A percentile compares a stretch with the other conserved stretches of the same genome.
phyloP scores from a whole-genome alignment of 2,888 invertebrate genomes.

The Ferdinandea cuprea region DNA sequence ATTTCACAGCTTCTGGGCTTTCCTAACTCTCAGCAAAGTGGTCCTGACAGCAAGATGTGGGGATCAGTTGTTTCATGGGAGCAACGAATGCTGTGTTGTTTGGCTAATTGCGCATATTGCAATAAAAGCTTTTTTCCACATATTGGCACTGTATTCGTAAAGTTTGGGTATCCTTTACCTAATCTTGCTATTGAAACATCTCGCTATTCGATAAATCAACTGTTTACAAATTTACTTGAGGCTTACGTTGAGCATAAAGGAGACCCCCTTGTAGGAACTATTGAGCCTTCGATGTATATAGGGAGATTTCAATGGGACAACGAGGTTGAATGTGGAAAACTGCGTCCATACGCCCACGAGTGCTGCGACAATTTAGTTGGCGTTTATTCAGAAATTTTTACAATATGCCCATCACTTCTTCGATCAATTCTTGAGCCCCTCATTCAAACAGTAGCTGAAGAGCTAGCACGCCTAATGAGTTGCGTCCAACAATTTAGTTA shows the following conservation, averaged over 20 bases:
- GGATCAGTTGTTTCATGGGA: conserved; percentile 86
- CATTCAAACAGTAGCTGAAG: conserved; percentile 96
- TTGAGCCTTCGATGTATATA: conserved; percentile 97
- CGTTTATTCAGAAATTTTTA: conserved; percentile 83
- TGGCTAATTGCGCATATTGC: conserved; percentile 95
- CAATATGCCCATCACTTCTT: conserved; percentile 90
- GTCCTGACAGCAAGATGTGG: conserved; percentile 77
- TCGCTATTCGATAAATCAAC: conserved; percentile 85
- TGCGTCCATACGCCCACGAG: conserved; percentile 94
- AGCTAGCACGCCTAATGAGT: conserved; percentile 93
- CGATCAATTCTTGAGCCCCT: conserved; percentile 89
- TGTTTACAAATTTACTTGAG: conserved; percentile 86
- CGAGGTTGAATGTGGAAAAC: conserved; percentile 89
- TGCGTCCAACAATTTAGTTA: conserved; percentile 89
- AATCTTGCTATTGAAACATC: conserved; percentile 88
- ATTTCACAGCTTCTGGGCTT: conserved; percentile 87
- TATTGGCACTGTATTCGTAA: conserved; percentile 87
- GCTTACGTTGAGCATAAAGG: conserved; percentile 95
- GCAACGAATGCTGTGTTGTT: conserved; percentile 91
- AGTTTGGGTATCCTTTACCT: conserved; percentile 89
- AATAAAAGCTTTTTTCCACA: conserved; percentile 89
- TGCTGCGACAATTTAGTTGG: conserved; percentile 91
- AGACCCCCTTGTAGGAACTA: conserved; percentile 96
- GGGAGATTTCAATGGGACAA: conserved; percentile 94
- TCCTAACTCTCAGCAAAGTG: conserved; percentile 83